Base-by-base conservation (phyloP, 1,140 invertebrate genomes). In the Solen grandis region DNA sequence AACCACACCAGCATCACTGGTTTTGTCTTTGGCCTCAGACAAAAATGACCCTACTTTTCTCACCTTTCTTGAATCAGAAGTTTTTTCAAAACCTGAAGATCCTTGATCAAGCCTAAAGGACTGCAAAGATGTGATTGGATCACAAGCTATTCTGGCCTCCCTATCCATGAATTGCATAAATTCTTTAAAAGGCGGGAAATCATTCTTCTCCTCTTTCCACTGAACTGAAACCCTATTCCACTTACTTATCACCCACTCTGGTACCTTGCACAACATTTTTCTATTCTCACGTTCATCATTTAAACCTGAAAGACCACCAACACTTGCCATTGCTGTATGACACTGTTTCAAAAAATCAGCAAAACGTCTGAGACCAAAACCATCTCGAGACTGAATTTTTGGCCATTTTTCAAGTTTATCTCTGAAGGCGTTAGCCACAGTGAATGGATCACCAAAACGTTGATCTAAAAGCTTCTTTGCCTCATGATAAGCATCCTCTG, bases 251-350 rank as follows among this genome's bases (percentile, higher is more conserved):
- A 54, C 33, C 75, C 76, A 83, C 0, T 73, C 65, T 38, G 82
- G 78, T 60, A 84, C 68, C 33, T 84, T 84, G 5, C 22, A 3
- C n/a, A 84, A 22, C 1, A 83, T 46, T 57, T 74, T 83, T 55
- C 73, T 52, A 25, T 83, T 78, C 55, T 83, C 82, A 13, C n/a
- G n/a, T 31, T 63, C 73, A 55, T 83, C 74, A 54, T 83, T 57
- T n/a, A 83, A 36, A 5, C 73, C 35, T 8, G 16, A 5, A 10
- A 83, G 46, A 52, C 38, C 36, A 29, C 46, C 59, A 52, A 79
- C 25, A 36, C 46, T 22, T 19, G 50, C 27, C 54, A 73, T 79
- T 0, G 75, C 76, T 29, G 60, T 55, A 14, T 38, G 31, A 33
- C 82, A 83, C 2, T 41, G 52, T 65, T 65, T 27, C 2, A 82